Conservation (phyloP, 2,888 invertebrate genomes). For the Agrotis exclamationis region DNA sequence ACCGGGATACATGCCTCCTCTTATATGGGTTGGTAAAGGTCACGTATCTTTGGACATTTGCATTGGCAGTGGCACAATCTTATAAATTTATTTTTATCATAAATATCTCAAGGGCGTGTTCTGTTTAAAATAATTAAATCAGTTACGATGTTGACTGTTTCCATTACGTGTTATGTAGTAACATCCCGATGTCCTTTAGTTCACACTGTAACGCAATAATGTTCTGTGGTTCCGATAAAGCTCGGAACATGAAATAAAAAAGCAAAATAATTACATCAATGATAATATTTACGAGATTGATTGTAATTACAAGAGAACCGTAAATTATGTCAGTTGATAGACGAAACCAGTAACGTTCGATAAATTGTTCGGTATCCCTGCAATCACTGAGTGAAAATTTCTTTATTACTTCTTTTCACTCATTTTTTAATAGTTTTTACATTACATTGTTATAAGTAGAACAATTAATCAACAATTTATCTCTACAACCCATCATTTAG, state of each 20-base stretch:
- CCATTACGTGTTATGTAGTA: not conserved
- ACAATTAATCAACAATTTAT: slow-evolving; percentile 65
- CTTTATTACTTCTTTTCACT: slow-evolving; percentile 36
- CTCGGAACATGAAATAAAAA: slow-evolving; percentile 15
- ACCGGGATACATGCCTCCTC: not conserved
- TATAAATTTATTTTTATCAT: not conserved
- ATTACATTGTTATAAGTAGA: slow-evolving; percentile 35
- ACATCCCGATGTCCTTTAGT: no score
- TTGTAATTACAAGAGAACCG: slow-evolving; percentile 27
- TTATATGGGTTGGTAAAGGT: no score
- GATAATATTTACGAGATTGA: slow-evolving; percentile 21
- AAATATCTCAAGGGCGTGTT: slow-evolving; percentile 3
- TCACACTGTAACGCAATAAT: no score
- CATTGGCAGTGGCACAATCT: not conserved
- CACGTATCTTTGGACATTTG: not conserved
- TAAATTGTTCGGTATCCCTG: slow-evolving; percentile 32
- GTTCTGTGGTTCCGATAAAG: not conserved
- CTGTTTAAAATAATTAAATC: slow-evolving; percentile 8
- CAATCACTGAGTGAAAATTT: slow-evolving; percentile 36
- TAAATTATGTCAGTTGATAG: slow-evolving; percentile 31
- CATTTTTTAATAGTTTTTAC: slow-evolving; percentile 34
- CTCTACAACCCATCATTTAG: slow-evolving; percentile 62
- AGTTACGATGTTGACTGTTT: slow-evolving; percentile 1
- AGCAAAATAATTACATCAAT: slow-evolving; percentile 4
- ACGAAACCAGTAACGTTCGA: slow-evolving; percentile 6